Base-by-base conservation (phyloP, 2,797 vertebrate genomes). In the Apogon hyalosoma region DNA sequence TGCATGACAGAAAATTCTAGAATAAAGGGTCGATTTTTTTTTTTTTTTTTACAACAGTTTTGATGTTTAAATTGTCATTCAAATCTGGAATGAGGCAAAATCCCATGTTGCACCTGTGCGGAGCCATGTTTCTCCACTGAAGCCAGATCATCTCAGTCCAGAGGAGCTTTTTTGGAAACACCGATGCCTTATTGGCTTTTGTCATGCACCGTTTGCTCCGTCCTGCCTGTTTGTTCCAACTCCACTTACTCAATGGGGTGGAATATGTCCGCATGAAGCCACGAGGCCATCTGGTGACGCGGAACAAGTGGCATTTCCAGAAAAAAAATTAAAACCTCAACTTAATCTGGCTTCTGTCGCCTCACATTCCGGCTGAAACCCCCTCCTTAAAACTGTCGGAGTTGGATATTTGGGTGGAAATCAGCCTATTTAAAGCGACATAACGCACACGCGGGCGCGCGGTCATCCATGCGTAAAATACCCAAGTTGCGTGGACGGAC, bases 271-370 rank as follows among this genome's bases (percentile, higher is more conserved):
- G 71, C 77, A 21, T 73, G 78, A 72, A 65, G 80, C 88, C 82
- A 15, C n/a, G 75, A 51, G 70, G 59, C 88, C 90, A 92, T 92
- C 89, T 91, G 92, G 85, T 84, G 84, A 89, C 69, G 62, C 74
- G 71, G 80, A 89, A 86, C 88, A 90, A 90, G 87, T 90, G 85
- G 83, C 82, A 82, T 70, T 71, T 82, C 79, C 81, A 71, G 55
- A 73, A 71, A 48, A 66, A 58, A 81, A 72, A 21, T 2, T 21
- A 21, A 69, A 57, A 66, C 74, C 43, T 11, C 16, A 66, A 80
- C 55, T 87, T 84, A 85, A 87, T 89, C 82, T 69, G 69, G 59
- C 69, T 52, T 42, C 51, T 18, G 67, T 63, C 73, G 49, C 50
- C 21, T 47, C 58, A n/a, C 56, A 74, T 65, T 73, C 63, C 40